phyloP scores from a whole-genome alignment of 2,113 vertebrate genomes.

The Psephotus haematonotus region DNA sequence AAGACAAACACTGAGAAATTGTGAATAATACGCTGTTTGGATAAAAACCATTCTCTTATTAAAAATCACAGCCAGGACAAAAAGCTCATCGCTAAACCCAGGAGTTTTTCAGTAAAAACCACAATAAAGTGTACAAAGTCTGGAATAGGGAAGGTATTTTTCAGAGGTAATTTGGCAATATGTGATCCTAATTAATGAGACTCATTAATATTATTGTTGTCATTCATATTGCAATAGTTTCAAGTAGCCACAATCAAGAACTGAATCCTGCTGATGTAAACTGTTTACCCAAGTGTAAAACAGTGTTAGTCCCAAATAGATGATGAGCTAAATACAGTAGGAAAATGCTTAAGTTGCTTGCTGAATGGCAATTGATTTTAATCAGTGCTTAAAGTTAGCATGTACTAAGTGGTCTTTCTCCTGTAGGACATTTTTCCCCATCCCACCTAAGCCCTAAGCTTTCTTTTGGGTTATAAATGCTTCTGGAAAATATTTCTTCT shows the following conservation, averaged over 20 bases:
- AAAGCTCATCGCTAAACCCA: not conserved
- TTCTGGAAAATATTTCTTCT: not conserved
- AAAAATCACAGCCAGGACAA: not conserved
- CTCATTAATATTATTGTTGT: not conserved
- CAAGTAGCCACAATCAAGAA: not conserved
- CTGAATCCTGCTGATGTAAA: not conserved
- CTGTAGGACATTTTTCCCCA: not conserved
- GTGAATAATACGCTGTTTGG: not conserved
- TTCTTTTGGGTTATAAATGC: not conserved
- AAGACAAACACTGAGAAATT: constrained; percentile 10
- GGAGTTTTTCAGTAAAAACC: not conserved
- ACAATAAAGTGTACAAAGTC: not conserved
- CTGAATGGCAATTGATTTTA: not conserved
- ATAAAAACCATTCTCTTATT: not conserved
- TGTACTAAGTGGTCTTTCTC: not conserved
- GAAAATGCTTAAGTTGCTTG: not conserved
- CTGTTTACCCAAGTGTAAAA: not conserved
- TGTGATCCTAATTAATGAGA: not conserved
- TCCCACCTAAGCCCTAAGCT: not conserved
- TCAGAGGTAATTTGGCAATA: not conserved
- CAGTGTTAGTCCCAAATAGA: not conserved
- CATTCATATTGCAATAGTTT: not conserved
- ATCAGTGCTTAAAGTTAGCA: not conserved
- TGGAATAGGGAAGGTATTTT: not conserved
- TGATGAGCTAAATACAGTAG: not conserved